phyloP scores from a whole-genome alignment of 2,888 invertebrate genomes.

The Helleia helle region DNA sequence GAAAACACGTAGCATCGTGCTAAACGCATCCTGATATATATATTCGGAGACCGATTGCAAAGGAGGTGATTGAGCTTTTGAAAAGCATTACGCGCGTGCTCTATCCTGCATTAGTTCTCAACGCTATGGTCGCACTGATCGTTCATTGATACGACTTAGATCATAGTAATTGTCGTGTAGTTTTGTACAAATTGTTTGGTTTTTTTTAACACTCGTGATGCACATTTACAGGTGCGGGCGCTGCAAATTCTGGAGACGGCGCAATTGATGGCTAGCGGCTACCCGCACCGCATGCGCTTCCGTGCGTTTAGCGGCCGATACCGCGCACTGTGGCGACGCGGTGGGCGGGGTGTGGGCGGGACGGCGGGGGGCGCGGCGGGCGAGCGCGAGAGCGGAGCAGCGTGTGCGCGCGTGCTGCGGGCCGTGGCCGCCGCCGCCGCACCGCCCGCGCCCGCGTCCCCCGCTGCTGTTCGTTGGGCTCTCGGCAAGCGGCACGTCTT shows the following conservation, averaged over 20 bases:
- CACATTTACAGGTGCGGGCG: constrained; percentile 79
- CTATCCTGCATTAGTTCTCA: too few species aligned
- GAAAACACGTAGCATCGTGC: too few species aligned
- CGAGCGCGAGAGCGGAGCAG: constrained; percentile 70
- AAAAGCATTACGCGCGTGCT: too few species aligned
- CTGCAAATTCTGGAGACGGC: constrained; percentile 95
- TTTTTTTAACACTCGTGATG: too few species aligned
- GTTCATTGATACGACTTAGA: too few species aligned
- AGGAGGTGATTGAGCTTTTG: too few species aligned
- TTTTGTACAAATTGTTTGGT: too few species aligned
- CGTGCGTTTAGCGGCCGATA: constrained; percentile 93
- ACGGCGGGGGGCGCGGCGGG: constrained; percentile 55
- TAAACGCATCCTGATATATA: too few species aligned
- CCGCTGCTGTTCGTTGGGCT: constrained; percentile 81
- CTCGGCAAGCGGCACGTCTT: constrained; percentile 95
- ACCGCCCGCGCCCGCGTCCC: constrained; percentile 84
- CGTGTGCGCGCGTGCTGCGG: constrained; percentile 82
- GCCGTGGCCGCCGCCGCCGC: constrained; percentile 85
- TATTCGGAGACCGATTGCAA: too few species aligned
- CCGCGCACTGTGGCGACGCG: constrained; percentile 87
- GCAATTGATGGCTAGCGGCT: constrained; percentile 95
- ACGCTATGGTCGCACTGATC: too few species aligned
- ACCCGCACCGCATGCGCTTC: constrained; percentile 95
- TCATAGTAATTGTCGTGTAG: too few species aligned
- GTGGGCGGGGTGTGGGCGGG: constrained; percentile 80